Percentiles rank a stretch among this genome's conserved stretches.
Evolutionary conservation across 2,888 invertebrate genomes (phyloP).

Genomic region (Drosophila suboccidentalis): DNA sequence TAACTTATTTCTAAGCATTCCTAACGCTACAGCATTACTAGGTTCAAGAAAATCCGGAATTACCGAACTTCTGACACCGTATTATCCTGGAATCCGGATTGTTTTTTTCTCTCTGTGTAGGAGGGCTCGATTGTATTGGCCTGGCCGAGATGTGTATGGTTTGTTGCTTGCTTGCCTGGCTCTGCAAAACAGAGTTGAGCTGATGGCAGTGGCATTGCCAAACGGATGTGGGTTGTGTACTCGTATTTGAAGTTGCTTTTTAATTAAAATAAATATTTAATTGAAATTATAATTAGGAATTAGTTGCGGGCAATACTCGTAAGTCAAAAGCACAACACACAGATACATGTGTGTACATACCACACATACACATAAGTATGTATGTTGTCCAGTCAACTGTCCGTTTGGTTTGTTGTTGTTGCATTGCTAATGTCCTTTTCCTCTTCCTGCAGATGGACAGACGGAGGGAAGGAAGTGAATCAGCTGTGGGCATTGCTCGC

Average conservation of each 20-base stretch:
- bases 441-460: slow-evolving; percentile 8
- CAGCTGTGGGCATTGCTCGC: slow-evolving; percentile 1
- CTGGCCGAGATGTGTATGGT: slow-evolving; percentile 39
- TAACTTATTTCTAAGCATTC: no score
- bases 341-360: neutral
- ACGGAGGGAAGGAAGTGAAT: slow-evolving; percentile 3
- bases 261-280: slow-evolving; percentile 82
- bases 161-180: slow-evolving; percentile 41
- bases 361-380: neutral
- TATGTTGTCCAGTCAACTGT: slow-evolving; percentile 25
- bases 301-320: slow-evolving; percentile 66
- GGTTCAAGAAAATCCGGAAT: no score
- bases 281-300: slow-evolving; percentile 74
- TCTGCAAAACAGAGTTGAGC: slow-evolving; percentile 31
- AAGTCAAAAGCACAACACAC: slow-evolving; percentile 51
- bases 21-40: no score
- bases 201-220: slow-evolving; percentile 34
- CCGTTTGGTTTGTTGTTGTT: slow-evolving; percentile 30
- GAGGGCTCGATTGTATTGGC: neutral
- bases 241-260: slow-evolving; percentile 72
- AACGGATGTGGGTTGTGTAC: slow-evolving; percentile 53
- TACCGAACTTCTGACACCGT: no score
- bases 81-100: no score
- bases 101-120: no score
- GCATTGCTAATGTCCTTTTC: slow-evolving; percentile 41